These are phyloP conservation scores for Otolemur garnettii DNA, from an alignment of 2,113 vertebrate species.

Conservation along the genomic window DNA sequence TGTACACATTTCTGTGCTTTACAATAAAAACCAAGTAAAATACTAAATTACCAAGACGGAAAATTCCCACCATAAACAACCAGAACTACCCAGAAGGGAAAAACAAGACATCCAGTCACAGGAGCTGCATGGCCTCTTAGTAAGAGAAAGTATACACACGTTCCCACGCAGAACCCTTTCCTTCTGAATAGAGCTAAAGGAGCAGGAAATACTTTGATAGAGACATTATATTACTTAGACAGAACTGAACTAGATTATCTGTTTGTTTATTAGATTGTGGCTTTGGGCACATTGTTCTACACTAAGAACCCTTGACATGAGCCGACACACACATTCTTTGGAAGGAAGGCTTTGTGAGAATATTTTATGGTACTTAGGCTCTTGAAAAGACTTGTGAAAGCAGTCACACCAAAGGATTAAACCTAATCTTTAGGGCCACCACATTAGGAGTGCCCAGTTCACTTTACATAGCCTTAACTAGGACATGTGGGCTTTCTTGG, in stretches of 20 bases:
- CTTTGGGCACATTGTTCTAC: slow-evolving; percentile 79
- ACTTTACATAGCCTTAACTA: slow-evolving; percentile 67
- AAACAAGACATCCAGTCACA: slow-evolving; percentile 76
- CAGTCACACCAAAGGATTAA: slow-evolving; percentile 80
- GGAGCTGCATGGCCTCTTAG: slow-evolving; percentile 55
- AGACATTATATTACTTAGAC: slow-evolving; percentile 79
- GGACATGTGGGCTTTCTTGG: slow-evolving; percentile 64
- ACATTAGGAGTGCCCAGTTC: slow-evolving; percentile 61
- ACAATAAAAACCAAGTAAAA: slow-evolving; percentile 75
- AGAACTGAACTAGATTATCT: slow-evolving; percentile 81
- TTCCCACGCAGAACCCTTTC: slow-evolving; percentile 79
- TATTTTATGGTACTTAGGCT: slow-evolving; percentile 80
- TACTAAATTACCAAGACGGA: slow-evolving; percentile 80
- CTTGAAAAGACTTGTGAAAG: slow-evolving; percentile 80
- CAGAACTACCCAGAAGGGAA: slow-evolving; percentile 60
- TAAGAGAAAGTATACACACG: slow-evolving; percentile 63
- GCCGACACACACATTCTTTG: slow-evolving; percentile 78
- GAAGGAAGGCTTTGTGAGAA: slow-evolving; percentile 80
- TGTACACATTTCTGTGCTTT: slow-evolving; percentile 62
- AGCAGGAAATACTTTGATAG: slow-evolving; percentile 75
- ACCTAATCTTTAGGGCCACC: slow-evolving; percentile 60
- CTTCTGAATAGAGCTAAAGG: slow-evolving; percentile 80
- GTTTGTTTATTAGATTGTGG: slow-evolving; percentile 84
- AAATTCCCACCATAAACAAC: slow-evolving; percentile 80
- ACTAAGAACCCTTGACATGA: slow-evolving; percentile 78